Evolutionary conservation across 2,113 vertebrate genomes (phyloP).

Genomic region (Tupaia chinensis): DNA sequence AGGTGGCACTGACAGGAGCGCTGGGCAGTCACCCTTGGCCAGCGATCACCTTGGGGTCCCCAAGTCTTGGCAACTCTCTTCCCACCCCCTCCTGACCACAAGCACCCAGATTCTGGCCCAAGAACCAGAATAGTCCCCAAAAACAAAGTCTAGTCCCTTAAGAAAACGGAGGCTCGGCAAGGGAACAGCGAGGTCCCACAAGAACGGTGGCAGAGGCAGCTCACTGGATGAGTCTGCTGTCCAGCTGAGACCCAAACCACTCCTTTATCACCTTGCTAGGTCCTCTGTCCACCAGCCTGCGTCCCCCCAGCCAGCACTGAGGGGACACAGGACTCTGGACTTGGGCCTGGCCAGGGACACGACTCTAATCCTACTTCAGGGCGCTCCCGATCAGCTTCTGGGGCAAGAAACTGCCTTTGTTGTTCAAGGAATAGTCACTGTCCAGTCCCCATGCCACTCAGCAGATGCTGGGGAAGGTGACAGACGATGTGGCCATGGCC

Average conservation of each 20-base stretch:
- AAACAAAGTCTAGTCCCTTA: slow-evolving; percentile 15
- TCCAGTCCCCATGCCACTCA: accelerated
- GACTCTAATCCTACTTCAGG: background rate
- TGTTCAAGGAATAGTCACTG: background rate
- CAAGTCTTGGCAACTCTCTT: background rate
- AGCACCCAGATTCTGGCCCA: background rate
- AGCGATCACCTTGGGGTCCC: background rate
- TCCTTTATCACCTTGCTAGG: background rate
- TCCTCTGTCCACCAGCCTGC: background rate
- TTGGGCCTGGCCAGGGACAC: background rate
- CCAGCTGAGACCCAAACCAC: background rate
- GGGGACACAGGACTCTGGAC: background rate
- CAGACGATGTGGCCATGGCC: accelerated
- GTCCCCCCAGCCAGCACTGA: background rate
- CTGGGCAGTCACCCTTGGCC: background rate
- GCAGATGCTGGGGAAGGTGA: background rate
- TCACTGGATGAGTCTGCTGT: background rate
- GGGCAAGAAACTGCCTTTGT: background rate
- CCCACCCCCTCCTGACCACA: background rate
- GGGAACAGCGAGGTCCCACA: background rate
- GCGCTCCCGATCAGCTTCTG: background rate
- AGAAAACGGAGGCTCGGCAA: slow-evolving; percentile 8
- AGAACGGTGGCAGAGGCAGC: background rate
- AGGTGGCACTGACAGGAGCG: background rate
- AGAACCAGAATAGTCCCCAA: background rate